Base-by-base conservation (phyloP, 2,113 vertebrate genomes). In the Psittacus erithacus region DNA sequence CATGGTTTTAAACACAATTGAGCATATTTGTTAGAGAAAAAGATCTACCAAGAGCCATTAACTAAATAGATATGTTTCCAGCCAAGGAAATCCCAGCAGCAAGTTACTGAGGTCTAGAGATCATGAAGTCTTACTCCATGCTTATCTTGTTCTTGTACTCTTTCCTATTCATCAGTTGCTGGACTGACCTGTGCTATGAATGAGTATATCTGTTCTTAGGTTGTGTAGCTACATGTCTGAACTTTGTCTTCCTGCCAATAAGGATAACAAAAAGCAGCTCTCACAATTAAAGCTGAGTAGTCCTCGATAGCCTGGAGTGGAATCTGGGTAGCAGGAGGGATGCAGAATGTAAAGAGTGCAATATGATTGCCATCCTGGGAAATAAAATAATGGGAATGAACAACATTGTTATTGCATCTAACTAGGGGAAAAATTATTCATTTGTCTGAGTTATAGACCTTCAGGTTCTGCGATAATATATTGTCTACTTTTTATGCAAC, bases 271-370 rank as follows among this genome's bases (percentile, higher is more conserved):
- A 95, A 76, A 88, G 6, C 10, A 86, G 12, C 20, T 62, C 23
- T 74, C n/a, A 10, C 3, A 16, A 80, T 80, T 23, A 46, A 3
- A 46, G 62, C 38, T 69, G 25, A 87, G 67, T 11, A 55, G 24
- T 38, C 3, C 43, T 70, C 14, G 9, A 46, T n/a, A 77, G 50
- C 14, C 41, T 0, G 0, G 47, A 46, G 38, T 69, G 44, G 22
- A 87, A 63, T 83, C 17, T 69, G 79, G 47, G 62, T 47, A 74
- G 18, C 50, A 71, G 62, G 50, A 88, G 33, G 52, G 8, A 39
- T 65, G 31, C 16, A 77, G 67, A 73, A 70, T 62, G 27, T 41
- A 65, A 63, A 44, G 31, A 78, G 3, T 33, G 12, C 31, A n/a
- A 47, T 68, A 50, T 38, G 16, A 53, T 11, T 63, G 28, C 44